These are phyloP conservation scores for Somateria mollissima DNA, from an alignment of 2,797 vertebrate species.

Conservation along the genomic window DNA sequence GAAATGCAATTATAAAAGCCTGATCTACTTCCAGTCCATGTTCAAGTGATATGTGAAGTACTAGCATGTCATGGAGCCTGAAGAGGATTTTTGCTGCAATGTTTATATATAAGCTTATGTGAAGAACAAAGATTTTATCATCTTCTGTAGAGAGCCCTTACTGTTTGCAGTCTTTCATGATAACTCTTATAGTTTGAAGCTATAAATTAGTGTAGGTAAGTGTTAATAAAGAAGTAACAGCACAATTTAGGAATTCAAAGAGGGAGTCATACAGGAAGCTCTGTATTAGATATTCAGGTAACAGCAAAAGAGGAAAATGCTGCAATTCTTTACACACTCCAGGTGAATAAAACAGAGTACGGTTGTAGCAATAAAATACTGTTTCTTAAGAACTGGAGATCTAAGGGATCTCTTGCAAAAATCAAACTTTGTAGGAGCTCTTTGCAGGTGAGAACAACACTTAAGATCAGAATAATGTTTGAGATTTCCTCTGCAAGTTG, in stretches of 20 bases:
- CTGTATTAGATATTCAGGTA: background rate
- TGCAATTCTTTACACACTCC: background rate
- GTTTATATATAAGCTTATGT: background rate
- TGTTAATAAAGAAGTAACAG: conserved; percentile 22
- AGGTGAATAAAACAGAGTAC: background rate
- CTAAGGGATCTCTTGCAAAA: background rate
- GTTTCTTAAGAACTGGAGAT: background rate
- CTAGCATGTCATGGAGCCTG: background rate
- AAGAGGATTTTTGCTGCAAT: conserved; percentile 1
- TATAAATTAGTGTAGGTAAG: background rate
- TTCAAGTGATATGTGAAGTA: conserved; percentile 9
- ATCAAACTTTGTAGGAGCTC: background rate
- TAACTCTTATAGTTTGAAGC: background rate
- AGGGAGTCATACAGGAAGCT: background rate
- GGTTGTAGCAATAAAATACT: background rate
- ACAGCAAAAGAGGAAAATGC: background rate
- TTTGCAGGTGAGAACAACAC: background rate
- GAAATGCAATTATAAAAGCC: conserved; percentile 1
- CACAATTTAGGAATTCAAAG: background rate
- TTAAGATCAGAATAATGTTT: background rate
- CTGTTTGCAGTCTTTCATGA: background rate
- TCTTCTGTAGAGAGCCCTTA: background rate
- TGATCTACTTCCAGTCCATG: background rate
- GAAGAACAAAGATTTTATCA: conserved; percentile 18
- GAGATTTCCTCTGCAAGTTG: background rate